A percentile compares a stretch with the other conserved stretches of the same genome.
phyloP scores from a whole-genome alignment of 2,888 invertebrate species.

The Eudasyphora cyanicolor region DNA sequence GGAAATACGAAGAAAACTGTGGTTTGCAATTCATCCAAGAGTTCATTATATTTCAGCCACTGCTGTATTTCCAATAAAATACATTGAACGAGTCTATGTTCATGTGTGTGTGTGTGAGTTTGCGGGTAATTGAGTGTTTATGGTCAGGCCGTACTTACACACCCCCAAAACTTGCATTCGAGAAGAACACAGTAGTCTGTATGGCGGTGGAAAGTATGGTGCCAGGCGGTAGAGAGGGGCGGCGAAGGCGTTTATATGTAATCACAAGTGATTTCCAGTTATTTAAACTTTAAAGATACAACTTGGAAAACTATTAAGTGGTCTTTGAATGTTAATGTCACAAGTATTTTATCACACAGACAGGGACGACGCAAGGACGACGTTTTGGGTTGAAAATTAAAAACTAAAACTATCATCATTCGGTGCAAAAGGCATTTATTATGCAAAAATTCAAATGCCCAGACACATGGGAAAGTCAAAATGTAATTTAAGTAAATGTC shows the following conservation, averaged over 20 bases:
- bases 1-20: not conserved
- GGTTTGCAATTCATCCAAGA: not conserved
- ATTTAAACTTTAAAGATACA: constrained; percentile 21
- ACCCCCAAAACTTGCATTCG: not conserved
- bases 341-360: not conserved
- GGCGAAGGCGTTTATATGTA: not conserved
- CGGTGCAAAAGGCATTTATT: not conserved
- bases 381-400: not conserved
- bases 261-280: constrained; percentile 38
- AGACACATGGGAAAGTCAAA: not conserved
- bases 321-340: constrained; percentile 6
- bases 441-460: not conserved
- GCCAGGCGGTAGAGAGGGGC: too few relatives aligned
- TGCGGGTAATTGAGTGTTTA: constrained; percentile 42
- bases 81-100: not conserved
- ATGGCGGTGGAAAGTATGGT: too few relatives aligned
- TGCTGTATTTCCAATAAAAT: not conserved
- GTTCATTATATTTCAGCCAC: not conserved
- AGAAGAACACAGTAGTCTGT: not conserved
- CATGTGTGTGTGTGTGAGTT: not conserved
- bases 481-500: constrained; percentile 23
- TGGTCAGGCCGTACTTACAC: not conserved
- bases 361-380: not conserved
- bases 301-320: constrained; percentile 18
- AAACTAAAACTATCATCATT: not conserved